phyloP scores from a whole-genome alignment of 2,113 vertebrate genomes.

The Pteropus alecto region DNA sequence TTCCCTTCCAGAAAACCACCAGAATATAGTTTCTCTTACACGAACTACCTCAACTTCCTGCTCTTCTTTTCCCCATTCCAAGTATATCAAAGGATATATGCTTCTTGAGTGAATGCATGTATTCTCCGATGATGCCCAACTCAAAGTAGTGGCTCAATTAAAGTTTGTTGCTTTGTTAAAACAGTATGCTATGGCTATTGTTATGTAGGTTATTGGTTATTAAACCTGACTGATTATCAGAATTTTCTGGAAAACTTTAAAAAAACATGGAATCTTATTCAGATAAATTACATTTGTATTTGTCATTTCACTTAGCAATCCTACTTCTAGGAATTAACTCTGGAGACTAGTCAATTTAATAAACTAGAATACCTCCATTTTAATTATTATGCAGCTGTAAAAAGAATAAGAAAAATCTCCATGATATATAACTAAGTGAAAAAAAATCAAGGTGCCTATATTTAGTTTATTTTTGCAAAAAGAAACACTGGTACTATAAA shows the following conservation, averaged over 20 bases:
- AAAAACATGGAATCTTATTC: not conserved
- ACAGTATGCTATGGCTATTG: not conserved
- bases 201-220: not conserved
- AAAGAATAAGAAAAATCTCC: not conserved
- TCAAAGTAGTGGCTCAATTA: not conserved
- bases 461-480: slow-evolving; percentile 30
- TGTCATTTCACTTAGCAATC: not conserved
- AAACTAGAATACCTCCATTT: not conserved
- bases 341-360: not conserved
- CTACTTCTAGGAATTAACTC: not conserved
- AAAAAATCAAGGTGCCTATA: not conserved
- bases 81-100: not conserved
- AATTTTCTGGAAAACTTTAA: not conserved
- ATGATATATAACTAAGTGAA: not conserved
- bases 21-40: not conserved
- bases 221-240: not conserved
- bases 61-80: not conserved
- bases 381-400: not conserved
- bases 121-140: not conserved
- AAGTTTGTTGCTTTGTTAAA: not conserved
- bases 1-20: not conserved
- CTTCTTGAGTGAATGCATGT: not conserved
- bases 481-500: not conserved
- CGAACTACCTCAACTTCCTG: not conserved
- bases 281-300: not conserved